These are phyloP conservation scores for Odontomyia ornata DNA, from an alignment of 2,888 invertebrate genomes.

Conservation along the genomic window DNA sequence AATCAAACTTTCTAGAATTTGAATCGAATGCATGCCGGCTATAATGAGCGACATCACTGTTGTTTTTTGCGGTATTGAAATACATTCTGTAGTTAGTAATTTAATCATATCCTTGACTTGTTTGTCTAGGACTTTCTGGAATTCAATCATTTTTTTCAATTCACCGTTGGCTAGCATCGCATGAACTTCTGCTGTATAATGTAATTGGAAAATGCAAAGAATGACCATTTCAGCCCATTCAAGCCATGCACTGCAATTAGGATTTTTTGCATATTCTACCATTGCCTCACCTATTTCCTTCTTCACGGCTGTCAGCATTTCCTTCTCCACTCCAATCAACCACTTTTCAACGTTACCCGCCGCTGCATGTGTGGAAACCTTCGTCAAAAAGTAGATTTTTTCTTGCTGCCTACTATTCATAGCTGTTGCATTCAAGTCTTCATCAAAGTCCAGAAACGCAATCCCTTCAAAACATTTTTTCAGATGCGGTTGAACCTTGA, in stretches of 20 bases:
- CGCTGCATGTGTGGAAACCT: slow-evolving; percentile 67
- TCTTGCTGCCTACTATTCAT: slow-evolving; percentile 72
- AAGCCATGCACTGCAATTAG: slow-evolving; percentile 67
- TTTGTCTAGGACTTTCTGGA: slow-evolving; percentile 62
- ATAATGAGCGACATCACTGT: slow-evolving; percentile 75
- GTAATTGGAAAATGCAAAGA: slow-evolving; percentile 69
- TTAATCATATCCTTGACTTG: slow-evolving; percentile 68
- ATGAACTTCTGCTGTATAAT: slow-evolving; percentile 74
- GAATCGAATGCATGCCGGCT: slow-evolving; percentile 76
- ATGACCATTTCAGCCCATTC: slow-evolving; percentile 74
- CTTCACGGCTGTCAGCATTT: slow-evolving; percentile 69
- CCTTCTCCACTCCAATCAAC: slow-evolving; percentile 71
- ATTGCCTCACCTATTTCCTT: slow-evolving; percentile 64
- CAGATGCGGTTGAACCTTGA: slow-evolving; percentile 70
- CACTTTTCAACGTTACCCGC: slow-evolving; percentile 73
- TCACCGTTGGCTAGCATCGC: slow-evolving; percentile 64
- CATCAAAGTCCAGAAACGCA: slow-evolving; percentile 66
- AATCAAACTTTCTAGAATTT: slow-evolving; percentile 70
- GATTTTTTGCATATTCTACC: slow-evolving; percentile 59
- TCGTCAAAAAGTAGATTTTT: slow-evolving; percentile 66
- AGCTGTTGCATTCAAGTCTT: slow-evolving; percentile 67
- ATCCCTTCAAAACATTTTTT: slow-evolving; percentile 78
- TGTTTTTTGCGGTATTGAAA: slow-evolving; percentile 70
- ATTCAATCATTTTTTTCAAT: slow-evolving; percentile 64
- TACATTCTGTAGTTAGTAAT: slow-evolving; percentile 67